Evolutionary conservation across 2,113 vertebrate genomes (phyloP), one percentile per base, ranked within the genome.

Genomic region (Lophius piscatorius): DNA sequence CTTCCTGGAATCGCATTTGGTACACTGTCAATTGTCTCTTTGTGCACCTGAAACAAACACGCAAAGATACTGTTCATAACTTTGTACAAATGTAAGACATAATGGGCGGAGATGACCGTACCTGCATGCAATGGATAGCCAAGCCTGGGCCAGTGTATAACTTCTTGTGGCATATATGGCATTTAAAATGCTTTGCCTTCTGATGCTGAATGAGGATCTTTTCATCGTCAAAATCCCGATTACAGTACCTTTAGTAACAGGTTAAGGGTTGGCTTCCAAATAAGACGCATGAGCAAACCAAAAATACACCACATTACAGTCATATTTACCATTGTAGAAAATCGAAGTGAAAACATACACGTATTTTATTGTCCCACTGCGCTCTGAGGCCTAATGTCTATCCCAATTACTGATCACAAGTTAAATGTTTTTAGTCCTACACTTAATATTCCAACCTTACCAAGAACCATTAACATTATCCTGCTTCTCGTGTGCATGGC

Each of bases 71-170:
- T n/a, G n/a, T n/a, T n/a, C n/a, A n/a, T n/a, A n/a, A n/a, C n/a
- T n/a, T n/a, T n/a, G n/a, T n/a, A n/a, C n/a, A n/a, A n/a, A n/a
- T n/a, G n/a, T n/a, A n/a, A n/a, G n/a, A n/a, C n/a, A 20, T 18
- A 21, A 33, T 10, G 0, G 2, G 13, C 17, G 24, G 2, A 21
- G 17, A 33, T 36, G 10, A 4, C 63, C 68, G 11, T 31, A 99
- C 97, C 95, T 99, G 97, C 97, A 99, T 99, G 82, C 97, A 99
- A 65, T 99, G 97, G 82, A 99, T 99, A 49, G 96, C 96, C 90
- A 99, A 91, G 6, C 97, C 97, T 57, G 97, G 97, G 44, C 97
- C 97, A 31, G 97, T 99, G 60, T 99, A 99, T 34, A 99, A 78
- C 66, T 99, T 99, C 82, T 99, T 99, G 82, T 99, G 97, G 87